phyloP scores from a whole-genome alignment of 2,888 invertebrate species.

The Erynnis tages region DNA sequence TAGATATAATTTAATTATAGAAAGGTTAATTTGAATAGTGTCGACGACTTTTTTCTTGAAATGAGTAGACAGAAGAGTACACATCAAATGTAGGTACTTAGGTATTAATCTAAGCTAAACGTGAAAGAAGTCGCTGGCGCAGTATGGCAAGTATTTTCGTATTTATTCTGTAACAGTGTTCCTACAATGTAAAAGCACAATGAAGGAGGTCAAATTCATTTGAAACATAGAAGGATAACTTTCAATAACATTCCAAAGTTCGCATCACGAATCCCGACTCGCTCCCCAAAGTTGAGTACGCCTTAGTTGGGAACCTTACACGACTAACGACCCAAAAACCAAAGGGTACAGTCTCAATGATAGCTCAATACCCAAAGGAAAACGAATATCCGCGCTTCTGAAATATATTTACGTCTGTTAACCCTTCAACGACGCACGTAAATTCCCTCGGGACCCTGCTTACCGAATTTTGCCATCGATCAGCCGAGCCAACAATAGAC shows the following conservation, averaged over 20 bases:
- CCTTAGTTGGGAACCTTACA: background rate
- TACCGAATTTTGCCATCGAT: conserved; percentile 25
- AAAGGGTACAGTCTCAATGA: conserved; percentile 20
- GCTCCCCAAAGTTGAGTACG: background rate
- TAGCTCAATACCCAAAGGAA: conserved; percentile 18
- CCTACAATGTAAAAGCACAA: too few relatives aligned
- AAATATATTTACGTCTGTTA: conserved; percentile 27
- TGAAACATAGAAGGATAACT: background rate
- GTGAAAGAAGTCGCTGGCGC: too few relatives aligned
- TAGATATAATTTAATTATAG: too few relatives aligned
- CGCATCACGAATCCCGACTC: background rate
- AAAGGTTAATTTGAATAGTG: too few relatives aligned
- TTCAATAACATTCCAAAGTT: background rate
- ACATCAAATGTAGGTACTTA: too few relatives aligned
- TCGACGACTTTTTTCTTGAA: too few relatives aligned
- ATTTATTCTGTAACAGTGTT: too few relatives aligned
- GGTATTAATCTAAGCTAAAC: too few relatives aligned
- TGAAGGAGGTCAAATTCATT: too few relatives aligned
- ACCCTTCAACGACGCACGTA: conserved; percentile 27
- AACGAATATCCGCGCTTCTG: conserved; percentile 19
- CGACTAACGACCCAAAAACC: conserved; percentile 14
- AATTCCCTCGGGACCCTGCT: conserved; percentile 18
- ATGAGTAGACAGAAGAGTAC: too few relatives aligned
- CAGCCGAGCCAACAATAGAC: conserved; percentile 14
- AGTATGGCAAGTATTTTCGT: too few relatives aligned